These are phyloP conservation scores for Bombus terrestris DNA, from an alignment of 1,140 invertebrate genomes.

Conservation along the genomic window DNA sequence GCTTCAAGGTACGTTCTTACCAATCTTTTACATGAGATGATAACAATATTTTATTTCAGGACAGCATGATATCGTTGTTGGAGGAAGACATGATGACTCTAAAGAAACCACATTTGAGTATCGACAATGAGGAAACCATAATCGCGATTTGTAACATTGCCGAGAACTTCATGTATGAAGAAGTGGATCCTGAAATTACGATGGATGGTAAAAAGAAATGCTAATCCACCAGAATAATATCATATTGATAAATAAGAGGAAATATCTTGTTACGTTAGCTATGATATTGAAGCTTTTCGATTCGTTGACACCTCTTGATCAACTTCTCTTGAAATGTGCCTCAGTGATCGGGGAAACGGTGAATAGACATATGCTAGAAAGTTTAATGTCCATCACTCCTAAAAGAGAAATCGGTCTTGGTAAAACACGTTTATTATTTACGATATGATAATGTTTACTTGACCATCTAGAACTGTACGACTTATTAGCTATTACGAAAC, in stretches of 20 bases:
- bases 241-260: neutral
- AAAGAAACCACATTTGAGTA: neutral
- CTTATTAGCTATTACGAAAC: slow-evolving; percentile 81
- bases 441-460: neutral
- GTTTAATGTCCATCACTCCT: slow-evolving; percentile 81
- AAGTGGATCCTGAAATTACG: slow-evolving; percentile 74
- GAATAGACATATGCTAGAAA: slow-evolving; percentile 83
- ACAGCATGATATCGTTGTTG: neutral
- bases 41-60: slow-evolving; percentile 10
- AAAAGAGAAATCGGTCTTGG: slow-evolving; percentile 80
- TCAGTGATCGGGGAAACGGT: slow-evolving; percentile 85
- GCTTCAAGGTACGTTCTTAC: slow-evolving; percentile 69
- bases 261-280: slow-evolving; percentile 68
- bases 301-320: slow-evolving; percentile 84
- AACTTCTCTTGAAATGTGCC: slow-evolving; percentile 85
- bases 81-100: rapidly evolving
- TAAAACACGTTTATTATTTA: slow-evolving; percentile 56
- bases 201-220: slow-evolving; percentile 75
- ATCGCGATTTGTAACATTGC: slow-evolving; percentile 71
- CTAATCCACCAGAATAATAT: too few relatives aligned
- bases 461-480: neutral
- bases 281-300: slow-evolving; percentile 85
- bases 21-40: neutral
- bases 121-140: neutral
- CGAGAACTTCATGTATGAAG: slow-evolving; percentile 67